Evolutionary conservation across 2,113 vertebrate species (phyloP).

Genomic region (Dasyurus viverrinus): DNA sequence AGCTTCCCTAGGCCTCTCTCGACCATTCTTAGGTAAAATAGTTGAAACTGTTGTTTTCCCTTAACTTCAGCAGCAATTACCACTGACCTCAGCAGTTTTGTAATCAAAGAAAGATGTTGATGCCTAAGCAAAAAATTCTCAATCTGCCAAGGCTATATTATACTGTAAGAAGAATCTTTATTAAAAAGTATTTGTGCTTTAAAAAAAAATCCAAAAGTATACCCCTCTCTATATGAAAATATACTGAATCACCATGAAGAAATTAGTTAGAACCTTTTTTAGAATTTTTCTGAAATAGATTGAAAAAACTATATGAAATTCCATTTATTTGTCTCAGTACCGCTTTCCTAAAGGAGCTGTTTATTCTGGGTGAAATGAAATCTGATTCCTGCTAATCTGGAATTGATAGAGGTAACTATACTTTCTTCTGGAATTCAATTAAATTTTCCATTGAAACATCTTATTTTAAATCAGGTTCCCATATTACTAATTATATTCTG

Average conservation of each 20-base stretch:
- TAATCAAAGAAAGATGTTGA: slow-evolving; percentile 46
- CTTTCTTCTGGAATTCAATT: slow-evolving; percentile 40
- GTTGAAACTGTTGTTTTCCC: slow-evolving; percentile 10
- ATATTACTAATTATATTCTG: slow-evolving; percentile 41
- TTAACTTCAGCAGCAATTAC: background rate
- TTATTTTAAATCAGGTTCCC: slow-evolving; percentile 49
- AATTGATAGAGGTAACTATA: slow-evolving; percentile 8
- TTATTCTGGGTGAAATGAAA: slow-evolving; percentile 43
- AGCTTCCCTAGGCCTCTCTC: background rate
- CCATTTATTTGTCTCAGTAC: background rate
- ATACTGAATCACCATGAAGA: background rate
- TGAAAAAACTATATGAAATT: slow-evolving; percentile 9
- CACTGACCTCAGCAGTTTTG: slow-evolving; percentile 46
- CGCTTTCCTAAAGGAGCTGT: background rate
- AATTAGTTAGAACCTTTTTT: slow-evolving; percentile 28
- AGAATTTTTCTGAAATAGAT: slow-evolving; percentile 21
- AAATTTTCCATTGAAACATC: slow-evolving; percentile 38
- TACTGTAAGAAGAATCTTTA: slow-evolving; percentile 27
- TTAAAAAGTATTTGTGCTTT: slow-evolving; percentile 21
- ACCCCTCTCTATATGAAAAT: background rate
- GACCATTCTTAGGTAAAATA: background rate
- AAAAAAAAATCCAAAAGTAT: slow-evolving; percentile 2
- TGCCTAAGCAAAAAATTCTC: slow-evolving; percentile 14
- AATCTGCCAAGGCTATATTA: background rate
- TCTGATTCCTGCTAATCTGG: background rate